These are phyloP conservation scores for Hylaeus volcanicus DNA, from an alignment of 1,140 invertebrate species.

Conservation along the genomic window DNA sequence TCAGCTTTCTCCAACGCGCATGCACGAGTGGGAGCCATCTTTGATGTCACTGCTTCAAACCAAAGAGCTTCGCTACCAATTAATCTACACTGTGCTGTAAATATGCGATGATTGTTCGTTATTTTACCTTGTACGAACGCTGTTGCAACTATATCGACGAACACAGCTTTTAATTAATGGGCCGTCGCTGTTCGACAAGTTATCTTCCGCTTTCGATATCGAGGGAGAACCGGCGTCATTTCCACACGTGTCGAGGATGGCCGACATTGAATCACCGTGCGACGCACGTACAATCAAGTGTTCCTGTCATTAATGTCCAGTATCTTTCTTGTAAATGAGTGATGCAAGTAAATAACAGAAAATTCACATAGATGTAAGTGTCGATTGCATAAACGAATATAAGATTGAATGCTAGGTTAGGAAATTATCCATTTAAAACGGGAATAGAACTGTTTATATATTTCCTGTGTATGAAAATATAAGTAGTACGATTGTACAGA, in stretches of 20 bases:
- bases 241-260: slow-evolving; percentile 50
- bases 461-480: too few species aligned
- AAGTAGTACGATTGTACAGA: too few species aligned
- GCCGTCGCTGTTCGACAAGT: slow-evolving; percentile 76
- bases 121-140: slow-evolving; percentile 45
- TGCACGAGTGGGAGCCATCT: too few species aligned
- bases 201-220: slow-evolving; percentile 76
- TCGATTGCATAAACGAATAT: too few species aligned
- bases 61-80: too few species aligned
- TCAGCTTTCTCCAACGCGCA: too few species aligned
- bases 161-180: slow-evolving; percentile 71
- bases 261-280: slow-evolving; percentile 43
- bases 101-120: not conserved
- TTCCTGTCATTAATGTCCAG: not conserved
- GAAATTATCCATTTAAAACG: too few species aligned
- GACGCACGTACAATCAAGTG: not conserved
- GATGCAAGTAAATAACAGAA: not conserved
- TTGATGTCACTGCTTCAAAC: too few species aligned
- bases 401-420: too few species aligned
- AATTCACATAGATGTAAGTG: too few species aligned
- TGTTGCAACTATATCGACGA: slow-evolving; percentile 52
- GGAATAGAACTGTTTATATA: too few species aligned
- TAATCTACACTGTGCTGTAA: too few species aligned
- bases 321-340: not conserved
- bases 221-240: slow-evolving; percentile 71